Evolutionary conservation across 2,888 invertebrate species (phyloP).

Genomic region (Vanessa cardui): DNA sequence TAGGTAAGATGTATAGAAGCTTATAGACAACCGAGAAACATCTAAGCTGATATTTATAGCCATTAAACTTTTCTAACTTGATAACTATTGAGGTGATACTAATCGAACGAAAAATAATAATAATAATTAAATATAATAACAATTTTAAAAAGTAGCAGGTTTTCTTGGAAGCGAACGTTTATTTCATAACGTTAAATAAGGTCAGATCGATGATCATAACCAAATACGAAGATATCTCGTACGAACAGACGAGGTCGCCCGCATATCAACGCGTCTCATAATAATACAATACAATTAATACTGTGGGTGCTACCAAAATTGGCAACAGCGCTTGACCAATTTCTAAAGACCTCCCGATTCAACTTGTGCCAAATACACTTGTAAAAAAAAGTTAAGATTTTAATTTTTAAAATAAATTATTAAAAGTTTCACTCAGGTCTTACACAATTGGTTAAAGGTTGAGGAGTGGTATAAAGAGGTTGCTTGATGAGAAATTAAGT

Average conservation of each 20-base stretch:
- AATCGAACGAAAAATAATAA: neutral
- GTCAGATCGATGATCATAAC: slow-evolving; percentile 52
- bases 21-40: too few relatives aligned
- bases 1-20: too few relatives aligned
- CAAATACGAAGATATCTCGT: slow-evolving; percentile 63
- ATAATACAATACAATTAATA: slow-evolving; percentile 65
- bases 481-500: neutral
- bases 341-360: slow-evolving; percentile 8
- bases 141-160: slow-evolving; percentile 8
- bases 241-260: slow-evolving; percentile 55
- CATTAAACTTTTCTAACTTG: too few relatives aligned
- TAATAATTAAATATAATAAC: slow-evolving; percentile 6
- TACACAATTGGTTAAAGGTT: slow-evolving; percentile 18
- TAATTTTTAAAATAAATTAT: slow-evolving; percentile 10
- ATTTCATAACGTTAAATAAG: slow-evolving; percentile 41
- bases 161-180: slow-evolving; percentile 19
- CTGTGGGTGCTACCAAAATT: slow-evolving; percentile 69
- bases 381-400: neutral
- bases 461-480: slow-evolving; percentile 1
- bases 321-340: slow-evolving; percentile 44
- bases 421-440: slow-evolving; percentile 8
- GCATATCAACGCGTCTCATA: slow-evolving; percentile 52
- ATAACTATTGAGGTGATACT: too few relatives aligned
- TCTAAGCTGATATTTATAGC: too few relatives aligned
- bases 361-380: neutral